Evolutionary conservation across 2,797 vertebrate species (phyloP).

Genomic region (Lepilemur septentrionalis): DNA sequence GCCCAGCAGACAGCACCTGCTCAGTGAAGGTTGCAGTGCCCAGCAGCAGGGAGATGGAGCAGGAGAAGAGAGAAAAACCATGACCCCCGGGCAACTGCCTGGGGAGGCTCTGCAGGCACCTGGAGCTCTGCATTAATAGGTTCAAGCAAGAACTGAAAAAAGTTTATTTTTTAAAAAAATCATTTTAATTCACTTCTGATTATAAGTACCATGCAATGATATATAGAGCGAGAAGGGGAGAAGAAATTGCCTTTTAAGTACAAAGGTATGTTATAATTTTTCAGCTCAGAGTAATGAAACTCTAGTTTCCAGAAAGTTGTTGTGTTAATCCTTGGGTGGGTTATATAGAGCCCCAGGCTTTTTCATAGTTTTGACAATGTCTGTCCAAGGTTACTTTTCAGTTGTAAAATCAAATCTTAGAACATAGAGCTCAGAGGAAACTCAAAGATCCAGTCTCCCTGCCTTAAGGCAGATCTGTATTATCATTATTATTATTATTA

Average conservation of each 20-base stretch:
- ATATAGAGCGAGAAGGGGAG: neutral
- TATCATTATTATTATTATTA: neutral
- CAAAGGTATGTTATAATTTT: neutral
- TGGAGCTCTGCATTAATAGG: neutral
- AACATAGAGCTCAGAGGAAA: neutral
- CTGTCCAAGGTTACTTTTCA: constrained; percentile 50
- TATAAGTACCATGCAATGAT: neutral
- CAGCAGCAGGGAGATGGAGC: neutral
- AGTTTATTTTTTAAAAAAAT: neutral
- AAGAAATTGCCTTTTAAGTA: neutral
- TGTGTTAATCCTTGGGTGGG: neutral
- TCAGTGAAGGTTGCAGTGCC: rapidly evolving
- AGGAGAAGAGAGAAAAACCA: neutral
- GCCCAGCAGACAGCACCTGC: neutral
- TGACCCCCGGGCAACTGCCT: neutral
- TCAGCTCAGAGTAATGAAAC: neutral
- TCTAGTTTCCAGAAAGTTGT: neutral
- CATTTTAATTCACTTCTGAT: neutral
- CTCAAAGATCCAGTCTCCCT: constrained; percentile 10
- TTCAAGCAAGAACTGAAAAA: neutral
- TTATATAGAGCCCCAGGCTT: neutral
- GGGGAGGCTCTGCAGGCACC: neutral
- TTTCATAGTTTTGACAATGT: neutral
- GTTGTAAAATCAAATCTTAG: constrained; percentile 41
- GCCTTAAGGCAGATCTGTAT: neutral